Conservation (phyloP, 2,797 vertebrate genomes). For the Linurgus olivaceus region DNA sequence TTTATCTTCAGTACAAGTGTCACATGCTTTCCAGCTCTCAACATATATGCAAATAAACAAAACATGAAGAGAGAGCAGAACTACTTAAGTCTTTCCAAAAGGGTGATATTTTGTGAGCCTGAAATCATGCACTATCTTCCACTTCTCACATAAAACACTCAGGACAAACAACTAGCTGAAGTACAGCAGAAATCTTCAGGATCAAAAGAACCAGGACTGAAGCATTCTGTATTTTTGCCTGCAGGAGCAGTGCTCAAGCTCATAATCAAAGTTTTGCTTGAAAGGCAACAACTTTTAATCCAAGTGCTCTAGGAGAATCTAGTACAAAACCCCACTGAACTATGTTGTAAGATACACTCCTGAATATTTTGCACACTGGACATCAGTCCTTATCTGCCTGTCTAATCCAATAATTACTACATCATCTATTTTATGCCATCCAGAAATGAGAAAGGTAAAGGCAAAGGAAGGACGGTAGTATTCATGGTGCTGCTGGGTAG, state of each 20-base stretch:
- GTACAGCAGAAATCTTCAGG: neutral
- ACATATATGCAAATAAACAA: neutral
- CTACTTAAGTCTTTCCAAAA: neutral
- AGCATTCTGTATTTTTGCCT: neutral
- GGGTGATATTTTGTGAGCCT: neutral
- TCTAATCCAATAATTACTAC: neutral
- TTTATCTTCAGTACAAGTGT: neutral
- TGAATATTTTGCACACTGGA: neutral
- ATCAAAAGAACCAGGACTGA: neutral
- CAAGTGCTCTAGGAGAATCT: neutral
- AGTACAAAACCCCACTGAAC: neutral
- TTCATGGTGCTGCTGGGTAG: neutral
- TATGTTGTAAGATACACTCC: neutral
- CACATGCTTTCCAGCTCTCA: neutral
- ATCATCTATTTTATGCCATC: neutral
- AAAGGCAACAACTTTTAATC: neutral
- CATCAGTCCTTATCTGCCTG: neutral
- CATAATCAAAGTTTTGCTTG: neutral
- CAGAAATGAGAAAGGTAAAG: neutral
- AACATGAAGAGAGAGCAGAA: neutral
- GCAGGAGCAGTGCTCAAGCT: neutral
- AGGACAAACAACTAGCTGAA: neutral
- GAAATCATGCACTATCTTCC: neutral
- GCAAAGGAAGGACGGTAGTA: neutral
- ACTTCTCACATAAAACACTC: rapidly evolving